Conservation (phyloP, 2,113 vertebrate genomes). For the Desmodus rotundus region DNA sequence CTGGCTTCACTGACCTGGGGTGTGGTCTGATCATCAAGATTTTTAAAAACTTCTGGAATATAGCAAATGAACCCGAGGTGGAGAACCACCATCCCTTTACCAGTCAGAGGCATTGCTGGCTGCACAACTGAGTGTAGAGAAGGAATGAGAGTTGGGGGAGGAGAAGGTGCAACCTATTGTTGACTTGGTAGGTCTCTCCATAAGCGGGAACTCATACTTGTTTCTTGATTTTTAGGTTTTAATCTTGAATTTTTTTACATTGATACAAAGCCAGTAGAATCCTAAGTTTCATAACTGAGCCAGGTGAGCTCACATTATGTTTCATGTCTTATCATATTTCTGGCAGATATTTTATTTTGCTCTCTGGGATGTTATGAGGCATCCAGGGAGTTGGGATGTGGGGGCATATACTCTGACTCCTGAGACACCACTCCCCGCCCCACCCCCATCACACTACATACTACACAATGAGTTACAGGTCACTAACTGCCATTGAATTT, state of each 20-base stretch:
- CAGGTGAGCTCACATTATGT: neutral
- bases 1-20: neutral
- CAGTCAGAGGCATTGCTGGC: neutral
- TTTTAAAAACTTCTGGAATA: neutral
- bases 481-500: neutral
- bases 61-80: neutral
- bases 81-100: neutral
- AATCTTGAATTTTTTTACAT: neutral
- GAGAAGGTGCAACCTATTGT: neutral
- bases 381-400: neutral
- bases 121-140: neutral
- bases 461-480: neutral
- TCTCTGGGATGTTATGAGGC: neutral
- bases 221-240: conserved; percentile 1
- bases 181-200: neutral
- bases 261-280: neutral
- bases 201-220: neutral
- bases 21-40: neutral
- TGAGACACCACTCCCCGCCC: neutral
- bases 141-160: neutral
- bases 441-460: no score
- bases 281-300: neutral
- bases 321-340: neutral
- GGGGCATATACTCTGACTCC: neutral
- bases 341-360: neutral